Percentiles rank a stretch among this genome's conserved stretches.
Conservation (phyloP, 2,113 vertebrate species). For the Spilogale gracilis region DNA sequence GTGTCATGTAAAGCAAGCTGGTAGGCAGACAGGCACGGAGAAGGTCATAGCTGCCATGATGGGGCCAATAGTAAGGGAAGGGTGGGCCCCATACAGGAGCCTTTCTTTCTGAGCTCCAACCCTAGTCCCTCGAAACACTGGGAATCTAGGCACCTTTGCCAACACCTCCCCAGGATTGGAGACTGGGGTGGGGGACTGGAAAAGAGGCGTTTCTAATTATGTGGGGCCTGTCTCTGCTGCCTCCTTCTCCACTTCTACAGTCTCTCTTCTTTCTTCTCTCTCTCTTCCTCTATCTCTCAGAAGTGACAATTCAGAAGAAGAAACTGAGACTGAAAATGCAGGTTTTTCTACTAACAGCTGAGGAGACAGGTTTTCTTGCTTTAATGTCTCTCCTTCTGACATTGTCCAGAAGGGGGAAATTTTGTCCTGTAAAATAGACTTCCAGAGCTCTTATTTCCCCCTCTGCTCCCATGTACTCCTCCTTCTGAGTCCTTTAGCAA, state of each 20-base stretch:
- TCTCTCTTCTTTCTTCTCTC: background rate
- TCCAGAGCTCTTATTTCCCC: constrained; percentile 68
- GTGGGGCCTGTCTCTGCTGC: constrained; percentile 58
- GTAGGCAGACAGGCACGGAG: constrained; percentile 73
- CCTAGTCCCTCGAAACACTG: constrained; percentile 49
- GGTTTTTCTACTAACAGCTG: constrained; percentile 76
- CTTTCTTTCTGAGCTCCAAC: constrained; percentile 72
- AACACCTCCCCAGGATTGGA: constrained; percentile 50
- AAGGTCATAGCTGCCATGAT: constrained; percentile 13
- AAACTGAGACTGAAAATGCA: constrained; percentile 75
- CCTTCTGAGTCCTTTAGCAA: constrained; percentile 72
- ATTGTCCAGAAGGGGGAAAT: constrained; percentile 67
- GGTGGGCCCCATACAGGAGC: constrained; percentile 10
- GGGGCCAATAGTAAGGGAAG: constrained; percentile 38
- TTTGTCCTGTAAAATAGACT: constrained; percentile 82
- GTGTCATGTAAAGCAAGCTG: constrained; percentile 92
- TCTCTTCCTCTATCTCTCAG: background rate
- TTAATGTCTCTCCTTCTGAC: constrained; percentile 76
- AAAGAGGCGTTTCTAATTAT: constrained; percentile 71
- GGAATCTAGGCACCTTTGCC: constrained; percentile 63
- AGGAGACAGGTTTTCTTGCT: constrained; percentile 78
- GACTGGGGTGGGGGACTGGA: constrained; percentile 9
- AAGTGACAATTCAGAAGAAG: constrained; percentile 72
- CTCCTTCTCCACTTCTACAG: constrained; percentile 69
- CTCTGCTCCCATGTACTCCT: constrained; percentile 47